These are phyloP conservation scores for Acleris holmiana DNA, from an alignment of 2,888 invertebrate genomes.

Conservation along the genomic window DNA sequence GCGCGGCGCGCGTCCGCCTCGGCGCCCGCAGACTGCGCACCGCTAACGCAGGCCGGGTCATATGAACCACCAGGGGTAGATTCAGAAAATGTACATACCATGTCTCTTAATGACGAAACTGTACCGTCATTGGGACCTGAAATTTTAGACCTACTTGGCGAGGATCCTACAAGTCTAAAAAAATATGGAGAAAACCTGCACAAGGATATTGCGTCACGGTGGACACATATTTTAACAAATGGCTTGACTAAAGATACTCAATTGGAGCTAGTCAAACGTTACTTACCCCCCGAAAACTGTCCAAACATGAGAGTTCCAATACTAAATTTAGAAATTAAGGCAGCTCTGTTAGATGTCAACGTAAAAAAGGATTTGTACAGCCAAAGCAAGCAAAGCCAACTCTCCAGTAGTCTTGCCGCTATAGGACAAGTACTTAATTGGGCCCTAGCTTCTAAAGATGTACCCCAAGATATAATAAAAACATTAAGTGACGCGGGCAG, in stretches of 20 bases:
- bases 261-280: constrained; percentile 32
- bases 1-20: no score
- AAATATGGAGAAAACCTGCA: constrained; percentile 20
- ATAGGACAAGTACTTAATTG: no score
- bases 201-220: constrained; percentile 24
- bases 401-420: no score
- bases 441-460: no score
- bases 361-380: constrained; percentile 4
- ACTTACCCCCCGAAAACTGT: constrained; percentile 39
- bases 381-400: no score
- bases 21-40: no score
- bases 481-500: no score
- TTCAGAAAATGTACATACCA: no score
- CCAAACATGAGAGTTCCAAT: constrained; percentile 35
- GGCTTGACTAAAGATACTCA: constrained; percentile 24
- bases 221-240: constrained; percentile 31
- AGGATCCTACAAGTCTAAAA: constrained; percentile 2
- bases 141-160: constrained; percentile 16
- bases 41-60: no score
- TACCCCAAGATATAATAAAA: no score
- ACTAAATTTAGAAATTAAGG: constrained; percentile 39
- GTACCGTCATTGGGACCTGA: neutral
- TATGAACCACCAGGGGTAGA: no score
- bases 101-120: no score
- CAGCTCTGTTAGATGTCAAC: constrained; percentile 34